A percentile compares a stretch with the other conserved stretches of the same genome.
Conservation (phyloP, 2,888 invertebrate species). For the Ptychoptera albimana region DNA sequence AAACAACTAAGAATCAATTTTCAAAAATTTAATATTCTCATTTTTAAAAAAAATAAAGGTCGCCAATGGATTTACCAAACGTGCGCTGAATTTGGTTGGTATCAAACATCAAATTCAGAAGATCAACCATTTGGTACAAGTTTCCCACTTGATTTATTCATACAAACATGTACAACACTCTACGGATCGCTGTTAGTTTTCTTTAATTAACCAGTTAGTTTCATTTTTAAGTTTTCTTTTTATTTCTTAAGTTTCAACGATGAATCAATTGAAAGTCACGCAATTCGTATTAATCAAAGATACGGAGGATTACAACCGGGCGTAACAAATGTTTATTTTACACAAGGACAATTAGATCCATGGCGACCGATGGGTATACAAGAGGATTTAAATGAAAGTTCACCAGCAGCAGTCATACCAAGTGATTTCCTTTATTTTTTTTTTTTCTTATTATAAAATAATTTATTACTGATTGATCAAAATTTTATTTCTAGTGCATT, state of each 20-base stretch:
- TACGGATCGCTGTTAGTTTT: slow-evolving; percentile 21
- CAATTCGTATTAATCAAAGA: too few species aligned
- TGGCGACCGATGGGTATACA: slow-evolving; percentile 31
- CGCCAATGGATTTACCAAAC: slow-evolving; percentile 63
- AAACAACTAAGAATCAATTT: not conserved
- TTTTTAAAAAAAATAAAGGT: slow-evolving; percentile 24
- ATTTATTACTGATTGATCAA: not conserved
- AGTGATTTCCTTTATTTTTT: too few species aligned
- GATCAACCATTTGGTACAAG: slow-evolving; percentile 39
- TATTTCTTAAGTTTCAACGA: too few species aligned
- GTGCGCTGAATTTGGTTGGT: slow-evolving; percentile 66
- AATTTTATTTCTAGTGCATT: slow-evolving; percentile 15
- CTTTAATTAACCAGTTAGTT: not conserved
- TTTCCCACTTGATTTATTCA: slow-evolving; percentile 33
- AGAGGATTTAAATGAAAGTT: slow-evolving; percentile 12
- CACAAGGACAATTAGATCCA: slow-evolving; percentile 33
- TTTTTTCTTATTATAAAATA: slow-evolving; percentile 7
- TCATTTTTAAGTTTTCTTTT: too few species aligned
- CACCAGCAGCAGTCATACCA: too few species aligned
- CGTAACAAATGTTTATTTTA: slow-evolving; percentile 28
- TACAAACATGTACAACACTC: slow-evolving; percentile 18
- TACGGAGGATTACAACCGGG: slow-evolving; percentile 25
- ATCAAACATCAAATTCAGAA: slow-evolving; percentile 44
- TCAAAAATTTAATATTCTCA: not conserved
- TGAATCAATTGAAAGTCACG: too few species aligned